Evolutionary conservation across 2,113 vertebrate species (phyloP), one percentile per base, ranked within the genome.

Genomic region (Heliornis fulica): DNA sequence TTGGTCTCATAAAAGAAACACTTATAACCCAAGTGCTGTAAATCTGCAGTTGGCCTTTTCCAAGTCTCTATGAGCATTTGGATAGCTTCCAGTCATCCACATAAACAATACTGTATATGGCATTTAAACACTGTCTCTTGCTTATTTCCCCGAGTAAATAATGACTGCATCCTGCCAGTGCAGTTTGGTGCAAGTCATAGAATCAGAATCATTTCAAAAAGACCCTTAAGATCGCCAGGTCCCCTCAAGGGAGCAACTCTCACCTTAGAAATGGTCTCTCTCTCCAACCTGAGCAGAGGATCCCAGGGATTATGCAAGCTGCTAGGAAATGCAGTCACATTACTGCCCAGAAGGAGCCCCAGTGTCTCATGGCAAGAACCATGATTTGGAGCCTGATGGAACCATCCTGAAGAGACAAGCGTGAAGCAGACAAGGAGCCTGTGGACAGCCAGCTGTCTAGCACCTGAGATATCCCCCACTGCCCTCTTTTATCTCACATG

Each of bases 321-420:
- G 17, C 38, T 63, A 61, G 23, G 61, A 86, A 64, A 18, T 32
- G 17, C 32, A 69, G 19, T 3, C n/a, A 48, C 0, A 0, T 60
- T 43, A n/a, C 14, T 45, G 53, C 4, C 25, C 26, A 59, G 66
- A 56, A 56, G 16, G n/a, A 80, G 5, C 3, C 6, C 6, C 11
- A 5, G 8, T 32, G 50, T 5, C 31, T 54, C 1, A 0, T 64
- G 45, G 32, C 25, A 61, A 83, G 80, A 65, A 53, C 13, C 6
- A 3, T 80, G 31, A 56, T 57, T n/a, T 56, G 43, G 36, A 77
- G 18, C 11, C 40, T 43, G 20, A 12, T 61, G 25, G 45, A 65
- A 81, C 14, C 8, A 61, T 21, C 21, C 31, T n/a, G 13, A 70
- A 5, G 36, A 79, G 23, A 2, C 68, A 74, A 80, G 45, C 15